Conservation (phyloP, 2,113 vertebrate species). For the Labrus mixtus region DNA sequence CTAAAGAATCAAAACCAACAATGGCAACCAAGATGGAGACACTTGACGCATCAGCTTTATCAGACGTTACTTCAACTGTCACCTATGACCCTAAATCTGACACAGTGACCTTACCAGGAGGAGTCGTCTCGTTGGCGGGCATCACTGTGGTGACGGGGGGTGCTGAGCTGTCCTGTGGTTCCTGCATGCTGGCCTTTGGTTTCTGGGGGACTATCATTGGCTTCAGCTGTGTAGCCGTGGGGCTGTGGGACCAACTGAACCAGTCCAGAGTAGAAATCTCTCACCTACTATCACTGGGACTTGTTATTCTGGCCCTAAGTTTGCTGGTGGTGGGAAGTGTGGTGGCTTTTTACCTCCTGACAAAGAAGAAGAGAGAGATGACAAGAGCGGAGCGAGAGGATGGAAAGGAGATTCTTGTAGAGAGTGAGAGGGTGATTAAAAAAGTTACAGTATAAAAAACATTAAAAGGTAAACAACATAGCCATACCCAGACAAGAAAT, state of each 20-base stretch:
- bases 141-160: slow-evolving; percentile 83
- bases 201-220: slow-evolving; percentile 82
- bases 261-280: slow-evolving; percentile 43
- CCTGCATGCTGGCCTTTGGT: slow-evolving; percentile 82
- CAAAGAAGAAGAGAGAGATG: slow-evolving; percentile 58
- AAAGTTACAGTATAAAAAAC: slow-evolving; percentile 79
- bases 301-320: slow-evolving; percentile 76
- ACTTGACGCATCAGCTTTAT: slow-evolving; percentile 63
- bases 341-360: slow-evolving; percentile 58
- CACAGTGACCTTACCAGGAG: slow-evolving; percentile 73
- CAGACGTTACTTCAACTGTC: slow-evolving; percentile 60
- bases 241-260: slow-evolving; percentile 75
- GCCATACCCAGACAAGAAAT: background rate
- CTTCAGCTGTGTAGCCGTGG: slow-evolving; percentile 78
- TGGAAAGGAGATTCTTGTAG: slow-evolving; percentile 78
- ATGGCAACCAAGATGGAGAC: slow-evolving; percentile 66
- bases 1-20: slow-evolving; percentile 23
- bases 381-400: slow-evolving; percentile 62
- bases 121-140: slow-evolving; percentile 81
- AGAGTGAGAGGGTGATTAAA: slow-evolving; percentile 73
- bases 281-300: slow-evolving; percentile 75
- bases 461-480: background rate
- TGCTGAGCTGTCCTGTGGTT: slow-evolving; percentile 81
- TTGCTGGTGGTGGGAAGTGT: slow-evolving; percentile 60
- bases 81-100: slow-evolving; percentile 77